Evolutionary conservation across 2,888 invertebrate species (phyloP).

Genomic region (Macaria liturata): DNA sequence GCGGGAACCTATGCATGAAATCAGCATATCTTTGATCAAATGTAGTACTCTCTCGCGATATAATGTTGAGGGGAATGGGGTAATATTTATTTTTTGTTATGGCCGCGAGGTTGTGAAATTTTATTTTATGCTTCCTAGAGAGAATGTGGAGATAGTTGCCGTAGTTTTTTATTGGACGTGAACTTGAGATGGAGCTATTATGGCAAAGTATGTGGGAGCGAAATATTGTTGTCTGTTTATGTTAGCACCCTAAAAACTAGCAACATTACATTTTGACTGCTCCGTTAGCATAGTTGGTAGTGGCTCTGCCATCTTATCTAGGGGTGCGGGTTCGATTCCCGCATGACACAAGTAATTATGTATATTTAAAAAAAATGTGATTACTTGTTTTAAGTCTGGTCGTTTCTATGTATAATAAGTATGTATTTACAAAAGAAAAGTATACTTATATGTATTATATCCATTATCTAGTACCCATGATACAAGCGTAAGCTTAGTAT

Average conservation of each 20-base stretch:
- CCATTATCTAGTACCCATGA: too few relatives aligned
- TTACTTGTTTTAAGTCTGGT: too few relatives aligned
- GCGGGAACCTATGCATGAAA: constrained; percentile 61
- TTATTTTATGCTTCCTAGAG: constrained; percentile 45
- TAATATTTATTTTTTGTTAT: constrained; percentile 41
- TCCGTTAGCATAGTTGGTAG: too few relatives aligned
- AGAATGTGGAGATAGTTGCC: constrained; percentile 23
- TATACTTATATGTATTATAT: too few relatives aligned
- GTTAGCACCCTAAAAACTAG: not conserved
- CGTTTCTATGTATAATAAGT: too few relatives aligned
- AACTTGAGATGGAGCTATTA: constrained; percentile 14
- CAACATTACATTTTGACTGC: too few relatives aligned
- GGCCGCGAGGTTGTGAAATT: constrained; percentile 40
- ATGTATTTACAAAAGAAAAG: too few relatives aligned
- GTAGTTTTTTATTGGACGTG: constrained; percentile 20
- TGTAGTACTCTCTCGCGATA: constrained; percentile 45
- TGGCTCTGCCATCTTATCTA: too few relatives aligned
- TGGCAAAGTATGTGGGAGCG: not conserved
- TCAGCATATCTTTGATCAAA: constrained; percentile 61
- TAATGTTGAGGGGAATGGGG: constrained; percentile 43
- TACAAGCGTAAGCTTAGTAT: too few relatives aligned
- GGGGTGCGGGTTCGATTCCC: too few relatives aligned
- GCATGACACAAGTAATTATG: too few relatives aligned
- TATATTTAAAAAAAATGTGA: too few relatives aligned
- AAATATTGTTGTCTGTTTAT: constrained; percentile 7